A percentile compares a stretch with the other conserved stretches of the same genome.
Conservation (phyloP, 2,113 vertebrate species). For the Pygoscelis adeliae region DNA sequence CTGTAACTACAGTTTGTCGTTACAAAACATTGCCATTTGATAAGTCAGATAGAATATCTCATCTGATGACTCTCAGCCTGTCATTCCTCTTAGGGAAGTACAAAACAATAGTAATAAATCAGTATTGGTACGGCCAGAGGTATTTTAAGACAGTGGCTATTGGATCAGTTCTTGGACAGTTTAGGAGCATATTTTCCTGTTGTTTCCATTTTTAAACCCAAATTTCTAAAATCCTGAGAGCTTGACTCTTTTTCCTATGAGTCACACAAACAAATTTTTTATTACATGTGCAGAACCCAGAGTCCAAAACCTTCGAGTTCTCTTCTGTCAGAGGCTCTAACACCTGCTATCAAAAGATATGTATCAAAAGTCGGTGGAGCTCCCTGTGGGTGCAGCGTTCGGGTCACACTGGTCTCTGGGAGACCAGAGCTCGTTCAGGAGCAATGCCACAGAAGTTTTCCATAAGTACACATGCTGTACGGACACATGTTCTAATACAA, state of each 20-base stretch:
- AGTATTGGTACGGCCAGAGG: accelerated
- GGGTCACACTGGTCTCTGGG: neutral
- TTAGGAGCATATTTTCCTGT: neutral
- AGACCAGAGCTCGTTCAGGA: neutral
- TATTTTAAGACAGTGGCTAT: neutral
- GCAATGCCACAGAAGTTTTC: neutral
- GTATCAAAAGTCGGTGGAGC: accelerated
- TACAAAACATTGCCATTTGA: neutral
- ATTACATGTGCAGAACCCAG: neutral
- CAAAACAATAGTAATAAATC: neutral
- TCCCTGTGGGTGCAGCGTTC: neutral
- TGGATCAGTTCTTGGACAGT: neutral
- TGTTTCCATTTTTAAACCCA: slow-evolving; percentile 1
- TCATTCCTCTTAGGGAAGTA: neutral
- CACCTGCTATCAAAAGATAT: neutral
- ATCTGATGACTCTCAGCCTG: neutral
- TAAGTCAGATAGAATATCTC: neutral
- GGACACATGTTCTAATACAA: neutral
- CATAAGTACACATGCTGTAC: accelerated
- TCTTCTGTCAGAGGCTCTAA: neutral
- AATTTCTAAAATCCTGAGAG: neutral
- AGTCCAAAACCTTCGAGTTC: neutral
- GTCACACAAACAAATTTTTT: neutral
- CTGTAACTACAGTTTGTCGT: neutral
- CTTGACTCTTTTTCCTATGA: neutral